Evolutionary conservation across 2,797 vertebrate species (phyloP).

Genomic region (Brotogeris chrysoptera): DNA sequence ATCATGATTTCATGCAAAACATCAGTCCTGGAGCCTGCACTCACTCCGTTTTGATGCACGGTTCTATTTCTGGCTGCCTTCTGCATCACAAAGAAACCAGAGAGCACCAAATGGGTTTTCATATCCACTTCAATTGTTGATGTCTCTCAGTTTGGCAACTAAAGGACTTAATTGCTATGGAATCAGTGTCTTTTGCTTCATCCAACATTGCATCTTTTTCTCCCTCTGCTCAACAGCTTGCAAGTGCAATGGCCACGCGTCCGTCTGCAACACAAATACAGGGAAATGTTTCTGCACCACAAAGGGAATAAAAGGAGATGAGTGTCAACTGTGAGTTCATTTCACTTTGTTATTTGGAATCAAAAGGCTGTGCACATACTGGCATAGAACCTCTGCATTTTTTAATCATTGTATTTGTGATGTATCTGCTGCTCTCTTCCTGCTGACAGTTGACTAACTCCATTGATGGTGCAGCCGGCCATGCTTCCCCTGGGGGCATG

Average conservation of each 20-base stretch:
- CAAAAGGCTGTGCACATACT: accelerated
- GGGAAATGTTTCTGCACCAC: slow-evolving; percentile 99
- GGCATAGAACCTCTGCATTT: not conserved
- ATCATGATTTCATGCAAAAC: not conserved
- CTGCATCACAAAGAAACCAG: not conserved
- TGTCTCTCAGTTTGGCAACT: not conserved
- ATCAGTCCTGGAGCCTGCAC: not conserved
- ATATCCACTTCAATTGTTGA: not conserved
- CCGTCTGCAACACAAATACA: slow-evolving; percentile 91
- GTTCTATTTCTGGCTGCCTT: not conserved
- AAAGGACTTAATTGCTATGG: not conserved
- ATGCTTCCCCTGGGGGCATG: not conserved
- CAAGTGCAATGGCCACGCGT: slow-evolving; percentile 95
- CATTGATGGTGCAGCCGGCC: not conserved
- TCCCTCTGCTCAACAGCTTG: slow-evolving; percentile 81
- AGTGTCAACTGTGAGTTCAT: slow-evolving; percentile 94
- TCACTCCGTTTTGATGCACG: accelerated
- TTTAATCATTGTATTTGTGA: not conserved
- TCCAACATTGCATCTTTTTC: not conserved
- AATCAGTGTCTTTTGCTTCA: not conserved
- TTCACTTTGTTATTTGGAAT: not conserved
- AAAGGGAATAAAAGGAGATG: slow-evolving; percentile 97
- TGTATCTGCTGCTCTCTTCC: not conserved
- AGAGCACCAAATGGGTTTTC: slow-evolving; percentile 4
- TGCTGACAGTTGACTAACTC: not conserved